A percentile compares a stretch with the other conserved stretches of the same genome.
Evolutionary conservation across 1,140 invertebrate species (phyloP).

Genomic region (Drosophila elegans): DNA sequence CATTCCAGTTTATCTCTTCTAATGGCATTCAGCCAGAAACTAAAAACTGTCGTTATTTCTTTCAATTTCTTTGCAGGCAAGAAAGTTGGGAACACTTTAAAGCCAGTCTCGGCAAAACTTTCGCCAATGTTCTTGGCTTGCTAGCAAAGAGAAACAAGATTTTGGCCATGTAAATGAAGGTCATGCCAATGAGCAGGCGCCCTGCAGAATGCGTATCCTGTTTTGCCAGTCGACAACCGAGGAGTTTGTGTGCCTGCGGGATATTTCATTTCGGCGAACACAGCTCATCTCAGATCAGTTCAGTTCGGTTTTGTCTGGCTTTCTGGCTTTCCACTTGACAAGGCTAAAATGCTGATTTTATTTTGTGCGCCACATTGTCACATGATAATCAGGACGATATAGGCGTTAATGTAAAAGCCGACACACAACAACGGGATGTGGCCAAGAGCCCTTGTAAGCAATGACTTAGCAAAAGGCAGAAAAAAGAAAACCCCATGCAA

Average conservation of each 20-base stretch:
- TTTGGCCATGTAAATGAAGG: constrained; percentile 40
- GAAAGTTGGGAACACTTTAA: constrained; percentile 12
- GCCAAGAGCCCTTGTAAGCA: constrained; percentile 45
- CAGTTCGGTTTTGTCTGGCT: constrained; percentile 3
- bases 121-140: constrained; percentile 8
- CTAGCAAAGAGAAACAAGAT: constrained; percentile 14
- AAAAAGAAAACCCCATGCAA: constrained; percentile 7
- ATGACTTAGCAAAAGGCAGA: constrained; percentile 17
- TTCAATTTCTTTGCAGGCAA: constrained; percentile 17
- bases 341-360: constrained; percentile 78
- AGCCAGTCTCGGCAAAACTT: constrained; percentile 29
- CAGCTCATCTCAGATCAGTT: constrained; percentile 22
- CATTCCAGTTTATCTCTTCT: background rate
- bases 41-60: constrained; percentile 33
- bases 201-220: constrained; percentile 27
- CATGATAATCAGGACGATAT: constrained; percentile 72
- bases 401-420: constrained; percentile 59
- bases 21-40: constrained; percentile 32
- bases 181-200: constrained; percentile 22
- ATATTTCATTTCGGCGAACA: constrained; percentile 35
- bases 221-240: constrained; percentile 24
- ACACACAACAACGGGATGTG: constrained; percentile 13
- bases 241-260: constrained; percentile 40
- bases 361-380: constrained; percentile 75
- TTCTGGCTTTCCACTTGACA: constrained; percentile 45